Conservation (phyloP, 2,797 vertebrate species). For the Luscinia megarhynchos region DNA sequence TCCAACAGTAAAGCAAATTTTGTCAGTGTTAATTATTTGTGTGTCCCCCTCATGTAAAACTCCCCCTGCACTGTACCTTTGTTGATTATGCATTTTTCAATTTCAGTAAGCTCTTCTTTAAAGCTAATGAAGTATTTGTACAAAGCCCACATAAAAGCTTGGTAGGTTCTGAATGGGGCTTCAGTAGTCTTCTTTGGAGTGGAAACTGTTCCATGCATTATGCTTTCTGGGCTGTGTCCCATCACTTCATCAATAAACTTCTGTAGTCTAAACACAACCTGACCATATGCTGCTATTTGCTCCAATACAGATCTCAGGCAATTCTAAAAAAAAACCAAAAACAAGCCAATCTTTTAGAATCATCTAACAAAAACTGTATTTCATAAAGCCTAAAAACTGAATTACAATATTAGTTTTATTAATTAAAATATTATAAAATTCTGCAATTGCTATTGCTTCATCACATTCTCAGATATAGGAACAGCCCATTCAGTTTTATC, state of each 20-base stretch:
- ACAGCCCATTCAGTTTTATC: background rate
- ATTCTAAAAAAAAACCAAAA: constrained; percentile 76
- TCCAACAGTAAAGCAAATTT: background rate
- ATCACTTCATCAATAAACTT: constrained; percentile 96
- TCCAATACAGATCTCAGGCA: constrained; percentile 92
- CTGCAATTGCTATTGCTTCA: background rate
- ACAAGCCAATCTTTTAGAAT: background rate
- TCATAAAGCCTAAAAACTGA: background rate
- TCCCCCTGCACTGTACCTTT: constrained; percentile 80
- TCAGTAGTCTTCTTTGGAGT: constrained; percentile 82
- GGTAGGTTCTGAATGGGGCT: constrained; percentile 95
- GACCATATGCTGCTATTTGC: constrained; percentile 92
- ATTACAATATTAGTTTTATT: background rate
- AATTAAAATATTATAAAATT: background rate
- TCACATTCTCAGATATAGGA: background rate
- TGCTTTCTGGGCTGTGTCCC: constrained; percentile 84
- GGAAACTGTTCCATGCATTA: constrained; percentile 77
- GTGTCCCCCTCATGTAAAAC: background rate
- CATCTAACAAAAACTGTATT: background rate
- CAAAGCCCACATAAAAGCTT: constrained; percentile 97
- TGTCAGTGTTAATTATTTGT: background rate
- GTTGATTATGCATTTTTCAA: constrained; percentile 90
- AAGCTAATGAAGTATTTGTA: constrained; percentile 96
- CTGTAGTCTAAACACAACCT: constrained; percentile 92
- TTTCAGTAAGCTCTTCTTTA: constrained; percentile 91